These are phyloP conservation scores for Proctacanthus coquilletti DNA, from an alignment of 1,140 invertebrate species.

Conservation along the genomic window DNA sequence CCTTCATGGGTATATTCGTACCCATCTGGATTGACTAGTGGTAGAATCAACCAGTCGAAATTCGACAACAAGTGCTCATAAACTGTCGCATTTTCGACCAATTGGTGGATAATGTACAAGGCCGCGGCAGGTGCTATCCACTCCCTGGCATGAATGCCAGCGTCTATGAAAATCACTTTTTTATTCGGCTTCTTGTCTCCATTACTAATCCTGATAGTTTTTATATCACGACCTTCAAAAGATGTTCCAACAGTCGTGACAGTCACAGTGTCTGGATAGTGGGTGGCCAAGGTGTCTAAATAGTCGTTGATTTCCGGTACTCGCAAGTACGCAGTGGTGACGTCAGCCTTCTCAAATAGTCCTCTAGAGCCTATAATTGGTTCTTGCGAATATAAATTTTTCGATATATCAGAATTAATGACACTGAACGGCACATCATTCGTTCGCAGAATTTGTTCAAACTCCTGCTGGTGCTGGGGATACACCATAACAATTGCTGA, in stretches of 20 bases:
- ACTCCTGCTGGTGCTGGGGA: constrained; percentile 12
- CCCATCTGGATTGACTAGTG: constrained; percentile 37
- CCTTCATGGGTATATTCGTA: constrained; percentile 26
- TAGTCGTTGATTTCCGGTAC: constrained; percentile 35
- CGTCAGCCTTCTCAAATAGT: no score
- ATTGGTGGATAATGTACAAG: constrained; percentile 43
- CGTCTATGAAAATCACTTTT: constrained; percentile 37
- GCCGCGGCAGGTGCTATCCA: constrained; percentile 51
- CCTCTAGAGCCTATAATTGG: no score
- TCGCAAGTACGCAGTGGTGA: constrained; percentile 19
- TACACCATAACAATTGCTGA: constrained; percentile 13
- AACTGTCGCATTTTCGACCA: constrained; percentile 37
- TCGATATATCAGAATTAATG: constrained; percentile 15
- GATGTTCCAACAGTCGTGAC: constrained; percentile 32
- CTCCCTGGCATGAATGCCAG: constrained; percentile 48
- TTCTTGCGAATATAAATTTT: no score
- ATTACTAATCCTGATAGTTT: constrained; percentile 36
- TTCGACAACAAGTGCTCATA: constrained; percentile 30
- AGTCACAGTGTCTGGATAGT: constrained; percentile 30
- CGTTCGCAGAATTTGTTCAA: constrained; percentile 9
- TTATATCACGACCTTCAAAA: constrained; percentile 33
- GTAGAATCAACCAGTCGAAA: constrained; percentile 43
- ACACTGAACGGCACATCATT: constrained; percentile 8
- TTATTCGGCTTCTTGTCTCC: constrained; percentile 26
- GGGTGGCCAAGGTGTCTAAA: constrained; percentile 30